phyloP scores from a whole-genome alignment of 2,888 invertebrate species.

The Tiliacea aurago region DNA sequence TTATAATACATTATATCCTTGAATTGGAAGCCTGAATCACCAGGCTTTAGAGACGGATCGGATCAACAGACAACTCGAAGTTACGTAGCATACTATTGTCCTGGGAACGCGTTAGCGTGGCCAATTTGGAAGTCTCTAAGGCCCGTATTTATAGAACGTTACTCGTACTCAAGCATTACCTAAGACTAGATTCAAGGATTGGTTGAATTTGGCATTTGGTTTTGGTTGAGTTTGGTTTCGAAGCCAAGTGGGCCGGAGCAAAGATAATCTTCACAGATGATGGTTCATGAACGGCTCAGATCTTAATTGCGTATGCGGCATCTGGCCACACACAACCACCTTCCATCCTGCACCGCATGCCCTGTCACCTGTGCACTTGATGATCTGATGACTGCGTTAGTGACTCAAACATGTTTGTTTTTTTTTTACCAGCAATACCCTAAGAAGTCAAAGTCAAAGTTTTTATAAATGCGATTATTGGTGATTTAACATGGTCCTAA shows the following conservation, averaged over 20 bases:
- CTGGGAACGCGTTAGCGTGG: neutral
- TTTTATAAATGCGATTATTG: too few relatives aligned
- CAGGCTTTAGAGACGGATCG: neutral
- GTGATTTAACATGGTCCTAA: too few relatives aligned
- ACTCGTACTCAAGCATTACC: too few relatives aligned
- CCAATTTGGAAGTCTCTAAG: neutral
- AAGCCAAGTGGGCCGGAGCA: neutral
- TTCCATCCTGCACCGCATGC: neutral
- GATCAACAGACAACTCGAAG: neutral
- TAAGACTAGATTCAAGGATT: too few relatives aligned
- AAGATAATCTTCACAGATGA: neutral
- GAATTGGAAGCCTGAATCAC: neutral
- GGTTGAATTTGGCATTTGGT: too few relatives aligned
- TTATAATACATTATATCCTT: too few relatives aligned
- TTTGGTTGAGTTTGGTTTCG: too few relatives aligned
- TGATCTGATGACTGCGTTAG: neutral
- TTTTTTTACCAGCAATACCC: neutral
- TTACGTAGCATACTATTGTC: neutral
- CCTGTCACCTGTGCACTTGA: neutral
- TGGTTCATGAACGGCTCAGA: neutral
- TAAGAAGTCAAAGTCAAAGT: too few relatives aligned
- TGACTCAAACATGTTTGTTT: neutral
- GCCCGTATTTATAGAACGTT: too few relatives aligned
- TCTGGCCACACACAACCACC: neutral
- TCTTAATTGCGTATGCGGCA: neutral